Conservation (phyloP, 1,140 invertebrate genomes). For the Drosophila dunni region DNA sequence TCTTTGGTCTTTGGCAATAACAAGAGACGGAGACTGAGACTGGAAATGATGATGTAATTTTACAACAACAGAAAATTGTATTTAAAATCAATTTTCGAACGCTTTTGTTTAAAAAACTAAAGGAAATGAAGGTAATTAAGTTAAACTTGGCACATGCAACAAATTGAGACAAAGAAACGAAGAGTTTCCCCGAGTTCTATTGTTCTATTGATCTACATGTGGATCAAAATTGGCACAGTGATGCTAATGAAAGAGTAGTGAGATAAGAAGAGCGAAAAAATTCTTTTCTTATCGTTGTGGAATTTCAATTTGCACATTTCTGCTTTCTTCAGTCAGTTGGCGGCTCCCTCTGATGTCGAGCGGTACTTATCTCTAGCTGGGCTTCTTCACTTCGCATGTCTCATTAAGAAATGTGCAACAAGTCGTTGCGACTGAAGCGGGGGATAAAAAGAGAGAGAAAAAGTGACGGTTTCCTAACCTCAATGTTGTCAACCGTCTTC, state of each 20-base stretch:
- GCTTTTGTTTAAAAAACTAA: not conserved
- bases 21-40: not conserved
- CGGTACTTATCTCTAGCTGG: conserved; percentile 43
- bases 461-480: conserved; percentile 74
- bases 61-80: conserved; percentile 1
- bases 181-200: not conserved
- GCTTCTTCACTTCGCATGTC: conserved; percentile 57
- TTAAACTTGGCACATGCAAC: not conserved
- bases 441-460: conserved; percentile 5
- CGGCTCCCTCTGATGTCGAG: conserved; percentile 35
- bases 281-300: conserved; percentile 65
- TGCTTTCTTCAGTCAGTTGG: conserved; percentile 3
- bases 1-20: conserved; percentile 23
- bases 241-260: conserved; percentile 60
- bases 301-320: conserved; percentile 22
- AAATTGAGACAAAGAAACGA: conserved; percentile 3
- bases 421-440: conserved; percentile 1
- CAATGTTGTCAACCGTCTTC: conserved; percentile 56
- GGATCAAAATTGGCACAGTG: conserved; percentile 59
- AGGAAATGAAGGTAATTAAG: conserved; percentile 35
- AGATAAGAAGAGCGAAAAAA: conserved; percentile 18
- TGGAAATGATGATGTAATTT: conserved; percentile 40
- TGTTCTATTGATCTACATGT: conserved; percentile 55
- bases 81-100: conserved; percentile 28
- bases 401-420: conserved; percentile 57